A percentile compares a stretch with the other conserved stretches of the same genome.
Conservation (phyloP, 2,797 vertebrate species). For the Allobates femoralis region DNA sequence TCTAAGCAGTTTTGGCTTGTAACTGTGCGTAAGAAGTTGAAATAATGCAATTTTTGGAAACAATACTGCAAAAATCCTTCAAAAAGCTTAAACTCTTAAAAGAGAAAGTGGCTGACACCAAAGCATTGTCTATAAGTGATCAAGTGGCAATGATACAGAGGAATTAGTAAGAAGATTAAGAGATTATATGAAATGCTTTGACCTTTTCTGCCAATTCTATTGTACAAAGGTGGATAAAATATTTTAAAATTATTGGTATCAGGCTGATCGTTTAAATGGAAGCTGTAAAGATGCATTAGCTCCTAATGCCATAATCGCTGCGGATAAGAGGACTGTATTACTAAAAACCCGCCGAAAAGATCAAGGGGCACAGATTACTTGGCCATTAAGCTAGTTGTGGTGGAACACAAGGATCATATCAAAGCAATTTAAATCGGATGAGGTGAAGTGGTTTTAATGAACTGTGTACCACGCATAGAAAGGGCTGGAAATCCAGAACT, state of each 20-base stretch:
- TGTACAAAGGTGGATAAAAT: constrained; percentile 47
- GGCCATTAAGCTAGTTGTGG: constrained; percentile 58
- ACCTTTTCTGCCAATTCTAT: constrained; percentile 48
- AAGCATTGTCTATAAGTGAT: constrained; percentile 42
- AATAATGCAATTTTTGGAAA: constrained; percentile 42
- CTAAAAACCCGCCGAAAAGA: constrained; percentile 65
- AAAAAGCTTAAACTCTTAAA: constrained; percentile 37
- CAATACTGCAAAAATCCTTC: constrained; percentile 21
- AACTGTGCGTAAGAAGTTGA: neutral
- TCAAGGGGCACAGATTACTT: constrained; percentile 66
- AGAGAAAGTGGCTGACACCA: constrained; percentile 28
- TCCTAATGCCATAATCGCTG: constrained; percentile 42
- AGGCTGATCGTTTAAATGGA: constrained; percentile 60
- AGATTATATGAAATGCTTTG: constrained; percentile 51
- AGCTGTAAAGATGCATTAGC: neutral
- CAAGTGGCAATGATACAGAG: constrained; percentile 54
- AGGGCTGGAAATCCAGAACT: constrained; percentile 73
- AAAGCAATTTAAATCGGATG: constrained; percentile 71
- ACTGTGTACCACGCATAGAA: constrained; percentile 73
- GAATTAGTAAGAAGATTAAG: constrained; percentile 49
- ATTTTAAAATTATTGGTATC: constrained; percentile 61
- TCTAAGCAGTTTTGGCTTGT: neutral
- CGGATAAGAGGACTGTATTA: constrained; percentile 36
- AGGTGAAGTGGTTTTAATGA: constrained; percentile 70
- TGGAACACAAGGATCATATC: constrained; percentile 66